Percentiles rank a stretch among this genome's conserved stretches.
Conservation (phyloP, 2,888 invertebrate genomes). For the Drosophila mimetica region DNA sequence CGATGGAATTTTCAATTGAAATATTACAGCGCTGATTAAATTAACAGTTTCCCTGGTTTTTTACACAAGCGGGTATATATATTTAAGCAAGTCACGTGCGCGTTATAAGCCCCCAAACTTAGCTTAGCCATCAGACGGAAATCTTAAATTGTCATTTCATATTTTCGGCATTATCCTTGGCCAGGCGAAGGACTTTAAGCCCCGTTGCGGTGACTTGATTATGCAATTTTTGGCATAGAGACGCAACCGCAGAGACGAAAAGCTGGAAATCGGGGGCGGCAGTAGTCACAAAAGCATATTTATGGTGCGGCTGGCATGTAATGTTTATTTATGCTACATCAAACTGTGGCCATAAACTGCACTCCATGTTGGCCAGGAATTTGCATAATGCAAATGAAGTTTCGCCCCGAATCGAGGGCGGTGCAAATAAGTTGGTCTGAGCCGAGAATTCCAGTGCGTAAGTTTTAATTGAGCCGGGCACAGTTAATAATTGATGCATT, state of each 20-base stretch:
- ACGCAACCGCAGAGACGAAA: constrained; percentile 14
- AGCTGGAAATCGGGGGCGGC: constrained; percentile 12
- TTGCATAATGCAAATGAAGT: constrained; percentile 69
- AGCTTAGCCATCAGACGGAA: constrained; percentile 40
- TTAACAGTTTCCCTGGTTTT: neutral
- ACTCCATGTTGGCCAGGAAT: constrained; percentile 38
- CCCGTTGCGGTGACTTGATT: constrained; percentile 57
- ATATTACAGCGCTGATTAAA: constrained; percentile 2
- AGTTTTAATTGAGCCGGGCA: constrained; percentile 56
- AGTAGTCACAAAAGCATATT: constrained; percentile 53
- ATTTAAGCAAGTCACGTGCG: constrained; percentile 53
- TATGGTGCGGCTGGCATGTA: constrained; percentile 61
- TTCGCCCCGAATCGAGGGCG: constrained; percentile 13
- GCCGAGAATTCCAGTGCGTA: constrained; percentile 42
- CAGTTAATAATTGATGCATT: constrained; percentile 43
- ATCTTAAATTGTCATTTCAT: constrained; percentile 62
- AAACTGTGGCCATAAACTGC: constrained; percentile 47
- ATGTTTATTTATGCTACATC: constrained; percentile 68
- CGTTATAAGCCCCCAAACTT: constrained; percentile 38
- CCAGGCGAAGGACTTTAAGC: constrained; percentile 40
- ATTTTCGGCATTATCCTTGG: constrained; percentile 41
- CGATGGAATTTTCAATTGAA: constrained; percentile 7
- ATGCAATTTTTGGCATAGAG: constrained; percentile 55
- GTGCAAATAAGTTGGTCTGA: constrained; percentile 23
- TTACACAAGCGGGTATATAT: neutral